These are phyloP conservation scores for Acestrorhynchus altus DNA, from an alignment of 2,797 vertebrate genomes.

Conservation along the genomic window DNA sequence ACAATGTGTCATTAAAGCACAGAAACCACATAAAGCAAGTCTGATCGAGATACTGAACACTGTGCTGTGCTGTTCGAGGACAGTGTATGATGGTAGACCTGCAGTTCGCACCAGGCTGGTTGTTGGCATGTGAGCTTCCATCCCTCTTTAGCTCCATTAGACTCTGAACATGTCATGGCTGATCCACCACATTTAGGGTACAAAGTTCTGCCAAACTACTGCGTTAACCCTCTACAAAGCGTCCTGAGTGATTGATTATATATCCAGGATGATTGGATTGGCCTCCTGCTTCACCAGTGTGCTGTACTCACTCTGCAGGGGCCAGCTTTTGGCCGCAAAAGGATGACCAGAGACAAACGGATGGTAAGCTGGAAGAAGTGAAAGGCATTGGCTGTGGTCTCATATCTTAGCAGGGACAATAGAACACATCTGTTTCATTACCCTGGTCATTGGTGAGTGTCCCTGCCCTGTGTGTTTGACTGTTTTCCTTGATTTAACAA, in stretches of 20 bases:
- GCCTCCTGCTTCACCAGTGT: slow-evolving; percentile 42
- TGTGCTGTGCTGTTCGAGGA: too few species aligned
- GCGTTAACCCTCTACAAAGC: slow-evolving; percentile 26
- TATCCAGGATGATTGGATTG: slow-evolving; percentile 39
- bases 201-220: neutral
- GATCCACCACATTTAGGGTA: neutral
- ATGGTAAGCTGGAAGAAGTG: slow-evolving; percentile 44
- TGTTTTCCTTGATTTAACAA: too few species aligned
- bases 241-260: slow-evolving; percentile 54
- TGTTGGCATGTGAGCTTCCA: too few species aligned
- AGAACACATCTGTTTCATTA: neutral
- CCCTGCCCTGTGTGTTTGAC: too few species aligned
- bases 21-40: too few species aligned
- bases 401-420: neutral
- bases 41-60: too few species aligned
- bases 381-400: slow-evolving; percentile 52
- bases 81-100: too few species aligned
- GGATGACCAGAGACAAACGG: slow-evolving; percentile 32
- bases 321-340: slow-evolving; percentile 57
- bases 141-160: neutral
- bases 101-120: too few species aligned
- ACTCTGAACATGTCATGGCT: neutral
- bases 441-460: too few species aligned
- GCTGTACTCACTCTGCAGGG: slow-evolving; percentile 52
- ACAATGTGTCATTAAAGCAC: too few species aligned